A percentile compares a stretch with the other conserved stretches of the same genome.
Evolutionary conservation across 2,113 vertebrate genomes (phyloP).

Genomic region (Chaenocephalus aceratus): DNA sequence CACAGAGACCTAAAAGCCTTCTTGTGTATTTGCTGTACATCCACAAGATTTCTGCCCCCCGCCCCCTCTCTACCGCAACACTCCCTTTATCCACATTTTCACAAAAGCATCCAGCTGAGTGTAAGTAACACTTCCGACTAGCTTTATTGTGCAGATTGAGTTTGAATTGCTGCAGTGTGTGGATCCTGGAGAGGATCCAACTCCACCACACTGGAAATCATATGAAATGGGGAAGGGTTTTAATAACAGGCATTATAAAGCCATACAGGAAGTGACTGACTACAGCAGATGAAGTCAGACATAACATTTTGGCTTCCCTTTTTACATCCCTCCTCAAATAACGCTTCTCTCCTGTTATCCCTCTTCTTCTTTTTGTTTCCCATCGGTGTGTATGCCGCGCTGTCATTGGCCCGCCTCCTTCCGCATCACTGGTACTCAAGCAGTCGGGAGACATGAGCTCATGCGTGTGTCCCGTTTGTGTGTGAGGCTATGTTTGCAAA

Average conservation of each 20-base stretch:
- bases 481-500: constrained; percentile 27
- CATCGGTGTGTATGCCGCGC: neutral
- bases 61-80: neutral
- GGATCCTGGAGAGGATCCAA: constrained; percentile 13
- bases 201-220: neutral
- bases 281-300: neutral
- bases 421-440: constrained; percentile 46
- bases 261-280: neutral
- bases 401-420: constrained; percentile 27
- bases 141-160: constrained; percentile 30
- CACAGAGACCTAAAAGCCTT: constrained; percentile 2
- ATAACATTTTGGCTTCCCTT: neutral
- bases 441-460: constrained; percentile 27
- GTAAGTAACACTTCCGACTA: constrained; percentile 41
- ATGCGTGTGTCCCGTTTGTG: constrained; percentile 10
- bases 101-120: constrained; percentile 47
- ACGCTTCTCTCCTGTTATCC: neutral
- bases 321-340: neutral
- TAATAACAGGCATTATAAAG: neutral
- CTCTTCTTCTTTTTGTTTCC: neutral
- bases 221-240: neutral
- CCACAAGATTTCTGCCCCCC: neutral
- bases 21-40: constrained; percentile 5
- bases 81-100: constrained; percentile 13
- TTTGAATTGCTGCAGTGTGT: constrained; percentile 24